Evolutionary conservation across 2,797 vertebrate genomes (phyloP), one percentile per base, ranked within the genome.

Genomic region (Gallinago solitaria): DNA sequence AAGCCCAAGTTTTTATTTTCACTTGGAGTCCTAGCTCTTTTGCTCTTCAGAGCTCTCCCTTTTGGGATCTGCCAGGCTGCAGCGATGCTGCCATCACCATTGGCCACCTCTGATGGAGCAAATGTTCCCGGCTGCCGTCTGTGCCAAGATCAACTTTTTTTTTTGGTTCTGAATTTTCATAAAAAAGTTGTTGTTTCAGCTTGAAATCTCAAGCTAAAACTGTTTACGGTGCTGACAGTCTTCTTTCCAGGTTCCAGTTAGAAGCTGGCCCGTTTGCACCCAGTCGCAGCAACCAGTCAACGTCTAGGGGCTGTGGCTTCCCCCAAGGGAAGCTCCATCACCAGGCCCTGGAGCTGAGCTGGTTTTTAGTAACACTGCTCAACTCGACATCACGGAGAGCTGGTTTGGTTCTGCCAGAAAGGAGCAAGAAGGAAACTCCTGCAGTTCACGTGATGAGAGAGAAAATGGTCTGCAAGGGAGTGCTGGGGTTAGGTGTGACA

Each of bases 231-330:
- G 87, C 24, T 47, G 12, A 30, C 25, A 16, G 6, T 37, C 6
- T 24, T 33, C n/a, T 90, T 63, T 41, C 48, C 19, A 6, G 23
- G 25, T 61, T 59, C 82, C 48, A 83, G 8, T 20, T 63, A 65
- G 39, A 60, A 59, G 7, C 32, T 41, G 74, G 5, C 27, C 43
- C 14, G 0, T 43, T 48, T 74, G 33, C 37, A 39, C 21, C 35
- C 48, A 25, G 60, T 2, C 41, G 30, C 33, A 77, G 30, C n/a
- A 39, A 53, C 9, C 50, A 27, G 30, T 32, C 28, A 45, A 8
- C 1, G 4, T 5, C 12, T 3, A 14, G 15, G 11, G 53, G 3
- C 71, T 0, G 0, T 8, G 8, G 25, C 37, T 20, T 71, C 45
- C 41, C 45, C 54, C 45, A 35, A 68, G 15, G n/a, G n/a, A n/a